Conservation (phyloP, 2,888 invertebrate species). For the Nebria salina region DNA sequence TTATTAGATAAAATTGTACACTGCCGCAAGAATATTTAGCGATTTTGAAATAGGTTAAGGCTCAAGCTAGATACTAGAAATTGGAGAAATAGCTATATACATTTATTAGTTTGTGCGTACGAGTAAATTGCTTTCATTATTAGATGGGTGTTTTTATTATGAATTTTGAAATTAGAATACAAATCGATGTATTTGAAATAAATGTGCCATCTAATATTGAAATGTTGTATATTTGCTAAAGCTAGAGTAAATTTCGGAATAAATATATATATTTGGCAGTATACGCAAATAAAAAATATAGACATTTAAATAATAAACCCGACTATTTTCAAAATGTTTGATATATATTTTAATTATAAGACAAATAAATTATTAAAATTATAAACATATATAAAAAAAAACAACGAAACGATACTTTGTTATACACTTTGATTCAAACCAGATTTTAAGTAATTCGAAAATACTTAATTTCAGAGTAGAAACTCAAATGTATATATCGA, state of each 20-base stretch:
- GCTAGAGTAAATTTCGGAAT: neutral
- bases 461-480: neutral
- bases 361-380: conserved; percentile 13
- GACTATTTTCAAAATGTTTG: neutral
- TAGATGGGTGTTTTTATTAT: neutral
- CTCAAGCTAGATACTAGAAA: conserved; percentile 2
- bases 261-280: conserved; percentile 16
- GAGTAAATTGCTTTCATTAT: neutral
- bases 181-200: neutral
- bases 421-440: neutral
- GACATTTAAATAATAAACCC: conserved; percentile 13
- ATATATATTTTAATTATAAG: neutral
- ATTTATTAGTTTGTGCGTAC: neutral
- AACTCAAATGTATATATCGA: neutral
- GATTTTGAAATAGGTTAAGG: conserved; percentile 2
- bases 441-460: neutral
- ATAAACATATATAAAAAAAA: neutral
- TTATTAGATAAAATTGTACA: conserved; percentile 32
- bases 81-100: neutral
- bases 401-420: neutral
- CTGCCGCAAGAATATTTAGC: conserved; percentile 24
- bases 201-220: conserved; percentile 1
- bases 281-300: conserved; percentile 23
- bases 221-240: neutral
- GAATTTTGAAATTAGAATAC: neutral